Percentiles rank a stretch among this genome's conserved stretches.
phyloP scores from a whole-genome alignment of 1,140 invertebrate species.

The Drosophila kohkoa region DNA sequence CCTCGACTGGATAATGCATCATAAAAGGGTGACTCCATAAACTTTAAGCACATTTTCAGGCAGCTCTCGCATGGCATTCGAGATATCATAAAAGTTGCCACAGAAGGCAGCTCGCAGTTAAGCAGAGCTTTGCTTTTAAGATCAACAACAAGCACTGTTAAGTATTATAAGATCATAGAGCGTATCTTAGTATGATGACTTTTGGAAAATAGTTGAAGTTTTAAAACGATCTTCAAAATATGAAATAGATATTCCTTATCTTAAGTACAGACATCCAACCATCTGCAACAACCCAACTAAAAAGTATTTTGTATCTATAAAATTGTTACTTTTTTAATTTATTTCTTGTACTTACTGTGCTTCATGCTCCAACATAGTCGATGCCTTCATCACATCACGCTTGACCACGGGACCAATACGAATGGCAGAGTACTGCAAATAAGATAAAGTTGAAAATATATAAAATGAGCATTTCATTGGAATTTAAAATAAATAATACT shows the following conservation, averaged over 20 bases:
- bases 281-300: no score
- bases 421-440: constrained; percentile 97
- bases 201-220: no score
- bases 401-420: constrained; percentile 99
- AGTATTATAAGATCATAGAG: no score
- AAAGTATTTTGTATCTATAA: no score
- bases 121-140: no score
- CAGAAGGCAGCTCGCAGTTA: no score
- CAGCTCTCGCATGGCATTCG: not conserved
- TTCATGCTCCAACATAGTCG: constrained; percentile 99
- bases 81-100: constrained; percentile 9
- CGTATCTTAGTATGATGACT: no score
- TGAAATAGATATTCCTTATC: no score
- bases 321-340: not conserved
- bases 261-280: no score
- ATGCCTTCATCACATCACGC: constrained; percentile 99
- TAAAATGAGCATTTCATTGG: not conserved
- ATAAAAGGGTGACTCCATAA: not conserved
- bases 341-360: constrained; percentile 91
- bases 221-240: no score
- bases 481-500: no score
- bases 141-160: no score
- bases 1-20: not conserved
- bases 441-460: constrained; percentile 1
- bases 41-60: constrained; percentile 1